phyloP scores from a whole-genome alignment of 2,888 invertebrate species.

The Oeneis ivallda region DNA sequence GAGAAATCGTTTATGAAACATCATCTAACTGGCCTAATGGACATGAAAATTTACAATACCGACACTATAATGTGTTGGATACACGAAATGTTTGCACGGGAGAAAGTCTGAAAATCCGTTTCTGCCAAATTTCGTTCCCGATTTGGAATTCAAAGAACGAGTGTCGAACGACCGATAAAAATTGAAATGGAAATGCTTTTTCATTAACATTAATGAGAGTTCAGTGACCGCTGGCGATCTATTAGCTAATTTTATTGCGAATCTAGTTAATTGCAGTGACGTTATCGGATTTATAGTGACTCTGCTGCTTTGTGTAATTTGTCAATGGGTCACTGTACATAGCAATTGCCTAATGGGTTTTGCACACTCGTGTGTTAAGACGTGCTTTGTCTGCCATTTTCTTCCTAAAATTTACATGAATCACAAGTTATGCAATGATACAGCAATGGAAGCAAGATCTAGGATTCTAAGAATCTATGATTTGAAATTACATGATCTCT shows the following conservation, averaged over 20 bases:
- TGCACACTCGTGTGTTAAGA: conserved; percentile 14
- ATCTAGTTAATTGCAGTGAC: conserved; percentile 51
- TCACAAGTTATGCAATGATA: too few relatives aligned
- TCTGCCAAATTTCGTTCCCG: conserved; percentile 46
- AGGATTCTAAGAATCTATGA: too few relatives aligned
- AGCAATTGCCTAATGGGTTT: conserved; percentile 22
- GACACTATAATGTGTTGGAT: conserved; percentile 25
- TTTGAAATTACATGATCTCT: too few relatives aligned
- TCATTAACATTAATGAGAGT: conserved; percentile 61
- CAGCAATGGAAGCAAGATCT: too few relatives aligned
- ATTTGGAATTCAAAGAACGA: conserved; percentile 52
- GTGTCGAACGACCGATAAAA: conserved; percentile 47
- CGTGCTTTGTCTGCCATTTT: not conserved
- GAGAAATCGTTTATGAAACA: conserved; percentile 40
- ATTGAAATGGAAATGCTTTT: conserved; percentile 49
- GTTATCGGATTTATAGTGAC: conserved; percentile 33
- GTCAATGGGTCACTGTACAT: conserved; percentile 33
- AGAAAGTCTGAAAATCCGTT: conserved; percentile 48
- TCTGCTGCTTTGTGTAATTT: conserved; percentile 36
- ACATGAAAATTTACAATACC: conserved; percentile 32
- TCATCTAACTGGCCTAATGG: conserved; percentile 36
- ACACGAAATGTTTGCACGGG: conserved; percentile 32
- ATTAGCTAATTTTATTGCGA: conserved; percentile 51
- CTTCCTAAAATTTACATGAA: not conserved
- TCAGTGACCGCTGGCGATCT: conserved; percentile 53